Conservation (phyloP, 2,888 invertebrate species). For the Kryphioiulus occultus region DNA sequence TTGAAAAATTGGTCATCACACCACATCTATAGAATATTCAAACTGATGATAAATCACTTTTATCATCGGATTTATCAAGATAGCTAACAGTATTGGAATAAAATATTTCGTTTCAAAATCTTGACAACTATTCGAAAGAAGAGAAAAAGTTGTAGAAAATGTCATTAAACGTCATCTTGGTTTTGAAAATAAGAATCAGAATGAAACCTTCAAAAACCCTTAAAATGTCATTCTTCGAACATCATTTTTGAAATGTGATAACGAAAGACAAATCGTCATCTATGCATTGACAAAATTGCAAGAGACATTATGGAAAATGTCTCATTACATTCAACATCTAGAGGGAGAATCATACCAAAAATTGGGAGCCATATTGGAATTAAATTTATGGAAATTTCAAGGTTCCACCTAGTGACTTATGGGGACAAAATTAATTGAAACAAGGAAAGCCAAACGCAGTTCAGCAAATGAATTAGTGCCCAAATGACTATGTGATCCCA, state of each 20-base stretch:
- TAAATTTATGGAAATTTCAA: not conserved
- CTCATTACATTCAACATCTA: not conserved
- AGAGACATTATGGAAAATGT: not conserved
- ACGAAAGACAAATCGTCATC: not conserved
- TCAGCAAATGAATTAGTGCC: conserved; percentile 11
- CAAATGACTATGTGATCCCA: not conserved
- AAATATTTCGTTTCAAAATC: not conserved
- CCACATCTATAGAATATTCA: too few relatives aligned
- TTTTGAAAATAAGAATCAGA: not conserved
- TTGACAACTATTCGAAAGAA: not conserved
- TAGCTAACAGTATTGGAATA: not conserved
- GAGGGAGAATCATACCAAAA: not conserved
- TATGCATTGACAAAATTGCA: not conserved
- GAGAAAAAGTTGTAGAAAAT: not conserved
- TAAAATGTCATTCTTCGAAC: not conserved
- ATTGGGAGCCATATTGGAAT: not conserved
- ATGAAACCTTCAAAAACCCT: not conserved
- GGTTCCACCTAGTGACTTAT: not conserved
- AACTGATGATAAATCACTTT: too few relatives aligned
- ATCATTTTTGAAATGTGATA: not conserved
- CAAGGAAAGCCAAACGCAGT: not conserved
- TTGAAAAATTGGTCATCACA: too few relatives aligned
- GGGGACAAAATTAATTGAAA: not conserved
- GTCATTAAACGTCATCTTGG: not conserved
- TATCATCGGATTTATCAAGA: too few relatives aligned